Evolutionary conservation across 2,888 invertebrate species (phyloP).

Genomic region (Nymphalis urticae): DNA sequence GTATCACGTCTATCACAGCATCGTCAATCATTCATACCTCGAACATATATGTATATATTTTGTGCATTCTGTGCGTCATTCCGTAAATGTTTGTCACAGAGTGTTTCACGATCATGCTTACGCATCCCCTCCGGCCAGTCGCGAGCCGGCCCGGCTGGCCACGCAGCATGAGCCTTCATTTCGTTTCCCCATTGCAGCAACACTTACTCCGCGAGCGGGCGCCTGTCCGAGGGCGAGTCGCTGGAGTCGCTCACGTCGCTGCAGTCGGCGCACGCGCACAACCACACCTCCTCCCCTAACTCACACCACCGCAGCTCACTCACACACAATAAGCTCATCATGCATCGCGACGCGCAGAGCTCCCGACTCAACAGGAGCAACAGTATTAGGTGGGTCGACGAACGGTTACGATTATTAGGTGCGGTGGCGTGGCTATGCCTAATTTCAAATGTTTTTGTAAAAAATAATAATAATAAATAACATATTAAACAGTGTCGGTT

Average conservation of each 20-base stretch:
- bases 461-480: background rate
- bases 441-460: background rate
- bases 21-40: slow-evolving; percentile 42
- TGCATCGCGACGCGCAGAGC: slow-evolving; percentile 82
- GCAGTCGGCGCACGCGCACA: slow-evolving; percentile 88
- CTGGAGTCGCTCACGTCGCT: slow-evolving; percentile 91
- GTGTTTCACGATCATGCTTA: slow-evolving; percentile 59
- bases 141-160: background rate
- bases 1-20: slow-evolving; percentile 43
- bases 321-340: slow-evolving; percentile 83
- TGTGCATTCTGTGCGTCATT: slow-evolving; percentile 50
- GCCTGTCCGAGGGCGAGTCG: slow-evolving; percentile 94
- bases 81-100: slow-evolving; percentile 40
- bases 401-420: background rate
- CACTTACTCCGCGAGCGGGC: slow-evolving; percentile 86
- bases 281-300: slow-evolving; percentile 86
- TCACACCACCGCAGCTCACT: slow-evolving; percentile 85
- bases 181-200: slow-evolving; percentile 81
- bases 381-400: slow-evolving; percentile 90
- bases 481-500: background rate
- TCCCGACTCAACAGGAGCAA: slow-evolving; percentile 92
- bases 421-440: slow-evolving; percentile 20
- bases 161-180: slow-evolving; percentile 60
- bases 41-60: slow-evolving; percentile 35
- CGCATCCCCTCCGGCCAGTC: slow-evolving; percentile 63